Percentiles rank a stretch among this genome's conserved stretches.
Conservation (phyloP, 2,113 vertebrate species). For the Nansenia antarctica region DNA sequence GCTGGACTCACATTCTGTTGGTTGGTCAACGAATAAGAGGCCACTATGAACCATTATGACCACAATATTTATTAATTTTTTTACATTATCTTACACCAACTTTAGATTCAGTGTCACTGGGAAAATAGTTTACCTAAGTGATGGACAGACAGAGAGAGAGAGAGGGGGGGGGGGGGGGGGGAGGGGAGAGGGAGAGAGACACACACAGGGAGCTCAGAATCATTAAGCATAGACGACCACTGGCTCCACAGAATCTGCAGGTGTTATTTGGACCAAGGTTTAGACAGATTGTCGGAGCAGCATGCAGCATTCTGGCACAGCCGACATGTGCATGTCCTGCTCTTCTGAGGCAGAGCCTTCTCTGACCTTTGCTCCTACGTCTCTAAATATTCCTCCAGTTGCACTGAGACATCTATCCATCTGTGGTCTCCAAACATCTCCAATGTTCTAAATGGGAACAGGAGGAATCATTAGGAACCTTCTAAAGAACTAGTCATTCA, state of each 20-base stretch:
- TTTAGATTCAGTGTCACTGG: no score
- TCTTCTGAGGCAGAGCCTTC: conserved; percentile 58
- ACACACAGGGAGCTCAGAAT: no score
- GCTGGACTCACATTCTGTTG: conserved; percentile 11
- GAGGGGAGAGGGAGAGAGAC: no score
- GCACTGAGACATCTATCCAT: conserved; percentile 3
- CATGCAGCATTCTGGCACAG: conserved; percentile 71
- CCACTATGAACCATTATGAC: neutral
- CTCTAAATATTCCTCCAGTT: conserved; percentile 10
- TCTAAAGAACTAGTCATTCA: conserved; percentile 13
- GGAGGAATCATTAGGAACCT: neutral
- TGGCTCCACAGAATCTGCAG: conserved; percentile 56
- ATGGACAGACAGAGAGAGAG: no score
- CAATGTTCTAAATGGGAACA: neutral
- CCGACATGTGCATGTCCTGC: conserved; percentile 54
- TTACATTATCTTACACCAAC: no score
- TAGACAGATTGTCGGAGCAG: conserved; percentile 78
- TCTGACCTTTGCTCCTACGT: conserved; percentile 62
- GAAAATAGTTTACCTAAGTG: no score
- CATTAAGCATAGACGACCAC: conserved; percentile 58
- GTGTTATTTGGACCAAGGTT: conserved; percentile 68
- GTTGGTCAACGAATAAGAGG: neutral
- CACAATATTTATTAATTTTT: no score
- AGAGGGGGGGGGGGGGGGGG: no score
- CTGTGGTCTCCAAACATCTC: neutral